Base-by-base conservation (phyloP, 2,888 invertebrate species). In the Cartodere bifasciata region DNA sequence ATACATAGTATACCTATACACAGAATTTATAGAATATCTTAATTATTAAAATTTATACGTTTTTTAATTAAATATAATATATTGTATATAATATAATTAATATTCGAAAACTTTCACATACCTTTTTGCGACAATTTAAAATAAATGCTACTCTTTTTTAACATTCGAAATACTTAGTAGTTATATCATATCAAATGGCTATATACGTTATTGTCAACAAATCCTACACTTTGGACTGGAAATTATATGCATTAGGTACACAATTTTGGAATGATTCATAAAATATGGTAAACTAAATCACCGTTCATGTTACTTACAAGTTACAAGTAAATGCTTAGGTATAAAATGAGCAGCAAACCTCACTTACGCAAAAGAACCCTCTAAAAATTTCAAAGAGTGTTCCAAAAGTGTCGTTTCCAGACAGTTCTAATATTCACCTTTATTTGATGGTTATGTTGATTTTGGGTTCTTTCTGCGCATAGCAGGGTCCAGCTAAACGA, bases 191-290 rank as follows among this genome's bases (percentile, higher is more conserved):
- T 60, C 57, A 60, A 60, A 59, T 55, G 57, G 53, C 58, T 60
- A n/a, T n/a, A n/a, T n/a, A 60, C 53, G 44, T 59, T 60, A 60
- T 60, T 60, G 60, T 60, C 60, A 58, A 60, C 57, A 55, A 57
- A 58, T 51, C 56, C 56, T 58, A 58, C 48, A 51, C 47, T 49
- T 47, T 52, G 54, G 49, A 55, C 52, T 54, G 56, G 58, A 56
- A 56, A 58, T 40, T 37, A 43, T 47, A 57, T 50, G 50, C 48
- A n/a, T 52, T 54, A 58, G 59, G 59, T 60, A 60, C 58, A 47
- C 49, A 58, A 57, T 59, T n/a, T 60, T 60, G 60, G 60, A 60
- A 60, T 60, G 60, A 50, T 54, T 55, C 26, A 17, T 27, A 41
- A 40, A 31, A 28, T 40, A 42, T 47, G 53, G 53, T 43, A 48